Evolutionary conservation across 2,113 vertebrate genomes (phyloP).

Genomic region (Megaleporinus macrocephalus): DNA sequence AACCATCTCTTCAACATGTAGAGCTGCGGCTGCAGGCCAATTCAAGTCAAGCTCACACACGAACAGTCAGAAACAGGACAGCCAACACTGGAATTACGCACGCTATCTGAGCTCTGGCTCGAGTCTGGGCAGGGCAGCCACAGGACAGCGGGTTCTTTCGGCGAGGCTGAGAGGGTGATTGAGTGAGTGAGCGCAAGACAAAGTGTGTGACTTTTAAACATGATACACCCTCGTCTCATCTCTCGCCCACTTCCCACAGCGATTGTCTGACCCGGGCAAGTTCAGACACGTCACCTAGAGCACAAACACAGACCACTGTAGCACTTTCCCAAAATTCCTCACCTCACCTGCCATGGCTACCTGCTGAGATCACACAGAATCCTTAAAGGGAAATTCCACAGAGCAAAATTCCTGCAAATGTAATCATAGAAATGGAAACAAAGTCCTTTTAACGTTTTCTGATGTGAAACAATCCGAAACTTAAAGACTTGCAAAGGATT

Average conservation of each 20-base stretch:
- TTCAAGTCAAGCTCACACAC: neutral
- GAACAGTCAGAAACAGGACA: neutral
- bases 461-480: no score
- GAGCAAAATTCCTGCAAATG: no score
- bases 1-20: neutral
- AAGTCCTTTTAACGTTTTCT: no score
- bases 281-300: constrained; percentile 46
- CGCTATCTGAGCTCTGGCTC: neutral
- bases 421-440: no score
- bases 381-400: no score
- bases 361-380: neutral
- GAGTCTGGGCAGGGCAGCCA: neutral
- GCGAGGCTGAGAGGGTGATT: neutral
- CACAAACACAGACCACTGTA: neutral
- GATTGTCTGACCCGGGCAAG: constrained; percentile 50
- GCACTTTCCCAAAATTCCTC: constrained; percentile 36
- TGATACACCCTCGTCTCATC: constrained; percentile 38
- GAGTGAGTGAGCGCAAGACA: constrained; percentile 2
- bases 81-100: neutral
- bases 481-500: no score
- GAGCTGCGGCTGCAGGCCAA: neutral
- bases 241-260: constrained; percentile 48
- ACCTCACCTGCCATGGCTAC: constrained; percentile 29
- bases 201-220: constrained; percentile 44
- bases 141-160: neutral